These are phyloP conservation scores for Philotrypesis tridentata DNA, from an alignment of 1,140 invertebrate species.

Conservation along the genomic window DNA sequence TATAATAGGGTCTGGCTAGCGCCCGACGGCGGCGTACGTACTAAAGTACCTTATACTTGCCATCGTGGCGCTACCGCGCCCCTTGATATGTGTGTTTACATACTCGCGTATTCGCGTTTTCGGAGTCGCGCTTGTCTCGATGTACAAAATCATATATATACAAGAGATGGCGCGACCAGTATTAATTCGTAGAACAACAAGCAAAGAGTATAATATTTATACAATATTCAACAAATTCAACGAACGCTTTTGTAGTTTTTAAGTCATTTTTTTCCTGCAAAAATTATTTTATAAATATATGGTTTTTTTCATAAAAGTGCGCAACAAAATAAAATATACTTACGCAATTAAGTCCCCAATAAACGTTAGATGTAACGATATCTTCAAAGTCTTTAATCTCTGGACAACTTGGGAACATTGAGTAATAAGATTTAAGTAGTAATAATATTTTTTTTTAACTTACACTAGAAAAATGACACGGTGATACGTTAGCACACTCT, in stretches of 20 bases:
- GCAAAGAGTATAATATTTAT: no score
- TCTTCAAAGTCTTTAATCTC: conserved; percentile 62
- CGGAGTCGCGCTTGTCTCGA: no score
- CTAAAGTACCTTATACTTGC: no score
- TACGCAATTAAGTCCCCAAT: conserved; percentile 43
- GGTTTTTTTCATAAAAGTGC: not conserved
- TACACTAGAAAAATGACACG: conserved; percentile 59
- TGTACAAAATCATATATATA: no score
- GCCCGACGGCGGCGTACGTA: no score
- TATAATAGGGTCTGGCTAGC: no score
- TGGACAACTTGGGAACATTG: conserved; percentile 51
- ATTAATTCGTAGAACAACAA: no score
- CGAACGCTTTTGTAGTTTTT: conserved; percentile 63
- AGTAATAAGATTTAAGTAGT: not conserved
- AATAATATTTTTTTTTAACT: conserved; percentile 32
- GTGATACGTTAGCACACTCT: conserved; percentile 54
- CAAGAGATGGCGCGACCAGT: no score
- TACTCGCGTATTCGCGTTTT: no score
- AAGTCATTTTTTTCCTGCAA: conserved; percentile 47
- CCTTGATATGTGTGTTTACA: no score
- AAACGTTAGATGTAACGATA: conserved; percentile 62
- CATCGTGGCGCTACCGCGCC: no score
- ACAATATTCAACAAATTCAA: conserved; percentile 85
- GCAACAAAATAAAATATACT: not conserved
- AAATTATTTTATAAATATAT: not conserved